Evolutionary conservation across 2,797 vertebrate species (phyloP).

Genomic region (Neopelma chrysocephalum): DNA sequence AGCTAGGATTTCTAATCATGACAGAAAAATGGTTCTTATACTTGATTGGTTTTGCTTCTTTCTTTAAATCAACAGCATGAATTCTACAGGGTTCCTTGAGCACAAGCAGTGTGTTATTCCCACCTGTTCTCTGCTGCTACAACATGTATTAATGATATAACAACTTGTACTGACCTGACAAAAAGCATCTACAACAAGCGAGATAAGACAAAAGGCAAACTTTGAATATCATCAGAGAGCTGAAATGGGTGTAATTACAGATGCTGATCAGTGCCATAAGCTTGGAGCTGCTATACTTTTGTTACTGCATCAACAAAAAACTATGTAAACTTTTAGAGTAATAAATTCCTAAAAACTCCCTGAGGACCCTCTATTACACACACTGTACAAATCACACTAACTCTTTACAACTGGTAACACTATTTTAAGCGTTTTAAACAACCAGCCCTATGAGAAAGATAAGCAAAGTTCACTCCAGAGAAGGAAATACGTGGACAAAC

Average conservation of each 20-base stretch:
- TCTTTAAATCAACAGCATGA: background rate
- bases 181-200: background rate
- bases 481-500: background rate
- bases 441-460: background rate
- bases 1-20: background rate
- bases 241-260: background rate
- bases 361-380: background rate
- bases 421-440: background rate
- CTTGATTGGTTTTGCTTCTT: background rate
- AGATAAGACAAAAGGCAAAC: background rate
- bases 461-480: background rate
- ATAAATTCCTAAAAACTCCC: background rate
- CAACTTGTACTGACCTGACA: background rate
- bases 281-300: background rate
- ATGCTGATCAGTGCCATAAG: background rate
- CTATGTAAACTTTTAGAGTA: background rate
- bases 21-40: background rate
- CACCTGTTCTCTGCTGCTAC: background rate
- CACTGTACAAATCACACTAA: background rate
- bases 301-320: background rate
- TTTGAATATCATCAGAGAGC: background rate
- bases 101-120: background rate
- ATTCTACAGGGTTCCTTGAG: background rate
- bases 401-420: background rate
- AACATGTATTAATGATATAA: background rate